Evolutionary conservation across 2,113 vertebrate species (phyloP).

Genomic region (Carassius carassius): DNA sequence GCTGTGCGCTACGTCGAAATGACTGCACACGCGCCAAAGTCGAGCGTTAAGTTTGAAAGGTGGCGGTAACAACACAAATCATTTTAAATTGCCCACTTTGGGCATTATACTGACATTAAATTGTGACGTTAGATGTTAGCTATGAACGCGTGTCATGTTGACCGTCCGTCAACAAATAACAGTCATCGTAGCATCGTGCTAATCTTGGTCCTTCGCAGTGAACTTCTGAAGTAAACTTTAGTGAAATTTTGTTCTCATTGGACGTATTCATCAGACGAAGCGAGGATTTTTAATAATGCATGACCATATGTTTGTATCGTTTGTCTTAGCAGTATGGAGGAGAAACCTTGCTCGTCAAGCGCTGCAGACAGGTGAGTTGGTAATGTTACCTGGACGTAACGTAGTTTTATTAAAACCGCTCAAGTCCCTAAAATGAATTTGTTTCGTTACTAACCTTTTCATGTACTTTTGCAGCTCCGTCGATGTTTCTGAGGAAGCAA

Average conservation of each 20-base stretch:
- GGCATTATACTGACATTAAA: neutral
- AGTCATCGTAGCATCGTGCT: neutral
- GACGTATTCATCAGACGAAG: neutral
- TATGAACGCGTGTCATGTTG: neutral
- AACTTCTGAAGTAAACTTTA: neutral
- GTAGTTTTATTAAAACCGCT: neutral
- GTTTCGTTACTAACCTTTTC: neutral
- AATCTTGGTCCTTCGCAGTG: neutral
- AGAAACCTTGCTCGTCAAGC: conserved; percentile 75
- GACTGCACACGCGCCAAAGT: neutral
- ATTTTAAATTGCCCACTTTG: neutral
- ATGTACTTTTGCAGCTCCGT: conserved; percentile 66
- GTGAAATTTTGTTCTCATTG: no score
- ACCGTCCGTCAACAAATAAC: neutral
- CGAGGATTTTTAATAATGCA: neutral
- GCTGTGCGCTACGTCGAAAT: neutral
- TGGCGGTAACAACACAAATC: neutral
- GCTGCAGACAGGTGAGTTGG: conserved; percentile 65
- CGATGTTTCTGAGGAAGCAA: conserved; percentile 90
- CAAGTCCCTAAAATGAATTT: neutral
- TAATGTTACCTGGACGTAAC: neutral
- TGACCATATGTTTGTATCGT: neutral
- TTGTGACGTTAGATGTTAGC: neutral
- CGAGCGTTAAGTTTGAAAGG: neutral
- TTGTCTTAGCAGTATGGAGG: conserved; percentile 66